Evolutionary conservation across 2,888 invertebrate species (phyloP).

Genomic region (Aspidiotus rigidus): DNA sequence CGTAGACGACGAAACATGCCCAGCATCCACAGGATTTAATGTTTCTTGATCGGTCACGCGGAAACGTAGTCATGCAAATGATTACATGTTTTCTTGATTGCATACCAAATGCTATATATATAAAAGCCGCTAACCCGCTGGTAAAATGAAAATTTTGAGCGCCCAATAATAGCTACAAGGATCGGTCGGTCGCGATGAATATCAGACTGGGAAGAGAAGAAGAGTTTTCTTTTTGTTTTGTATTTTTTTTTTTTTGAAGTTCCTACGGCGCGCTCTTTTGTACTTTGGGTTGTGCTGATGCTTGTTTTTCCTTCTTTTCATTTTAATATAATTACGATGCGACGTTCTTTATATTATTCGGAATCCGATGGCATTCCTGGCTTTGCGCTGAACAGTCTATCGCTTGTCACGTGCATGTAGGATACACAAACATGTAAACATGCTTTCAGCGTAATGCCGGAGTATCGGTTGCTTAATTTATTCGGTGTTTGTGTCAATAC

Average conservation of each 20-base stretch:
- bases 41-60: constrained; percentile 32
- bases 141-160: constrained; percentile 9
- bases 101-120: constrained; percentile 27
- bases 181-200: neutral
- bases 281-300: neutral
- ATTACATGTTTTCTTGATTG: constrained; percentile 31
- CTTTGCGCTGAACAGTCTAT: neutral
- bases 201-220: neutral
- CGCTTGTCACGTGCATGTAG: constrained; percentile 31
- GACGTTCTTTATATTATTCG: neutral
- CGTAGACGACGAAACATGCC: too few species aligned
- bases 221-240: neutral
- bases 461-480: constrained; percentile 4
- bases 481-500: constrained; percentile 1
- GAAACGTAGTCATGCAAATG: constrained; percentile 33
- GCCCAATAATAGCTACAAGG: neutral
- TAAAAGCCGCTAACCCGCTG: neutral
- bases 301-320: constrained; percentile 14
- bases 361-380: constrained; percentile 16
- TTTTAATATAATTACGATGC: constrained; percentile 32
- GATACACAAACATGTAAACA: constrained; percentile 13
- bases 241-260: neutral
- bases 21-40: constrained; percentile 13
- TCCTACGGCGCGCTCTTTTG: neutral
- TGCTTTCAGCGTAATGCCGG: constrained; percentile 1